Base-by-base conservation (phyloP, 2,888 invertebrate species). In the Thereva nobilitata region DNA sequence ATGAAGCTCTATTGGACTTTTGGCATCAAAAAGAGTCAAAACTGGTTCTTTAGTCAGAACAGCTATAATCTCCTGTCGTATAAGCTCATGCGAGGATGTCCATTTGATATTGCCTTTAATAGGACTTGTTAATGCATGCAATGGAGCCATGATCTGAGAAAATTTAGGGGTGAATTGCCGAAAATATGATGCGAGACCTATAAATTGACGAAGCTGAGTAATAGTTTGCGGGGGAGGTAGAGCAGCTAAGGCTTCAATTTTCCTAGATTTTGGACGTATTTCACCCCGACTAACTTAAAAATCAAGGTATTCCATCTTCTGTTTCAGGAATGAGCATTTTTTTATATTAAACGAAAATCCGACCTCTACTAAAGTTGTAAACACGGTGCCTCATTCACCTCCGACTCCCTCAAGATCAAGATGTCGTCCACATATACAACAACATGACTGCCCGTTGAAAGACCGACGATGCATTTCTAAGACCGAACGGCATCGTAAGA, bases 401-500 rank as follows among this genome's bases (percentile, higher is more conserved):
- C 6, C 4, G n/a, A 2, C 2, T n/a, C 38, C 8, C 23, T 23
- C 23, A 34, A 9, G 6, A 75, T 70, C 8, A 75, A 37, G 41
- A 75, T 67, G 57, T 74, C 74, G 37, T 75, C 72, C 8, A 75
- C 9, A 52, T 74, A 74, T 3, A 69, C 67, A 3, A 71, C 42
- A 3, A 70, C 72, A 63, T 63, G n/a, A 77, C 74, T 35, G 73
- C 61, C 9, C 74, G 49, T 64, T 76, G 76, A 69, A 77, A 78
- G 8, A 72, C 71, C 1, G 71, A 66, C 5, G 75, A 75, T 0
- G 76, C 74, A 63, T 77, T 77, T 1, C 68, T 37, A 1, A 77
- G 69, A 2, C 77, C 77, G 64, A 77, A 80, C 1, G 76, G 75
- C 74, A 78, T 74, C 0, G 70, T 35, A 1, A 67, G 41, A 59